Percentiles rank a stretch among this genome's conserved stretches.
These are phyloP conservation scores for Chrysomallon squamiferum DNA, from an alignment of 1,140 invertebrate species.

Conservation along the genomic window DNA sequence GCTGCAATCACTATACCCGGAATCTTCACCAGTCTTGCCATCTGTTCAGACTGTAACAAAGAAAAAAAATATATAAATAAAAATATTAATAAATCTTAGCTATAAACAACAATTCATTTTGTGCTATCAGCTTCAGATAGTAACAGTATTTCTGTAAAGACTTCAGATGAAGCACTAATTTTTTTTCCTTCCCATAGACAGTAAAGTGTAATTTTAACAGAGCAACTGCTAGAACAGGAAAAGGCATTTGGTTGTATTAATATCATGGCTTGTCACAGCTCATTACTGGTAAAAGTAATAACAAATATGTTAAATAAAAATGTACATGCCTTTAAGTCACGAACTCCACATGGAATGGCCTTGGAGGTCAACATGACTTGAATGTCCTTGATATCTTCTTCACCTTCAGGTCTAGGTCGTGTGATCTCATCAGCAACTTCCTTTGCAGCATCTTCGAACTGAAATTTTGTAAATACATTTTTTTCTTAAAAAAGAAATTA, in stretches of 20 bases:
- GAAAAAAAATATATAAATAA: not conserved
- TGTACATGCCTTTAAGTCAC: slow-evolving; percentile 91
- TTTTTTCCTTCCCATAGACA: too few relatives aligned
- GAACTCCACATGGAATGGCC: slow-evolving; percentile 80
- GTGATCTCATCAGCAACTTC: slow-evolving; percentile 98
- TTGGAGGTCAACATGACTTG: slow-evolving; percentile 90
- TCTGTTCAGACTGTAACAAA: slow-evolving; percentile 81
- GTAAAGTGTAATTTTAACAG: too few relatives aligned
- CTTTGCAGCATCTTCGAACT: slow-evolving; percentile 96
- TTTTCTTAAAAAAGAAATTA: not conserved
- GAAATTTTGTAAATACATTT: not conserved
- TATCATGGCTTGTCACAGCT: too few relatives aligned
- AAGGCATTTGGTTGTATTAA: too few relatives aligned
- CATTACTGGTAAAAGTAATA: too few relatives aligned
- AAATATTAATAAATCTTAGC: slow-evolving; percentile 64
- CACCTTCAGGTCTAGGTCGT: slow-evolving; percentile 81
- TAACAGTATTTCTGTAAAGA: too few relatives aligned
- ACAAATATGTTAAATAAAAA: too few relatives aligned
- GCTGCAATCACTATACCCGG: slow-evolving; percentile 95
- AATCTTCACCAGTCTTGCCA: slow-evolving; percentile 93
- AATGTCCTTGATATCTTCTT: slow-evolving; percentile 91
- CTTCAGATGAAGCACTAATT: too few relatives aligned
- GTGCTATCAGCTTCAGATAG: too few relatives aligned
- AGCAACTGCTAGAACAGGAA: too few relatives aligned
- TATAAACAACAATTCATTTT: slow-evolving; percentile 92